Evolutionary conservation across 2,113 vertebrate species (phyloP).

Genomic region (Lasiurus cinereus): DNA sequence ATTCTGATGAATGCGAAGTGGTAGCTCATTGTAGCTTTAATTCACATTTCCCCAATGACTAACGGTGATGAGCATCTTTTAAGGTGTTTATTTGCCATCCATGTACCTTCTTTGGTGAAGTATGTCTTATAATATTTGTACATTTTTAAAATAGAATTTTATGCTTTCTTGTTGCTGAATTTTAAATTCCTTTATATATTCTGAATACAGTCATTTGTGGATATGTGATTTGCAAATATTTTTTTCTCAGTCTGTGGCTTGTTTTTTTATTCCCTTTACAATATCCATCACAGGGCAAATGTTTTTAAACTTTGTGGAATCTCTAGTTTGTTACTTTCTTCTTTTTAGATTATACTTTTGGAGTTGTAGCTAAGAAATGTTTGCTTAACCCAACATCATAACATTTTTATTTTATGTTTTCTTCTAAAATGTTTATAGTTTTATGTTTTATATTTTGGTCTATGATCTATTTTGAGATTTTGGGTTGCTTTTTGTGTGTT

Average conservation of each 20-base stretch:
- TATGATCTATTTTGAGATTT: conserved; percentile 32
- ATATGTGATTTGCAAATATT: not conserved
- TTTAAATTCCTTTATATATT: not conserved
- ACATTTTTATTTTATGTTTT: not conserved
- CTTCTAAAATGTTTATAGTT: not conserved
- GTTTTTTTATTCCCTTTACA: conserved; percentile 14
- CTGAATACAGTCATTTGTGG: not conserved
- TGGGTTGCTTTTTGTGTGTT: not conserved
- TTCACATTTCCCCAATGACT: not conserved
- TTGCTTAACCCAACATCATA: not conserved
- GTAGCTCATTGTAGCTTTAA: not conserved
- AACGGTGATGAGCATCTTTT: not conserved
- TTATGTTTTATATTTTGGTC: not conserved
- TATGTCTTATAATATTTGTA: not conserved
- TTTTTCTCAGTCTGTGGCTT: not conserved
- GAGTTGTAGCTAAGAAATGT: not conserved
- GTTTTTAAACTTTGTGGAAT: conserved; percentile 3
- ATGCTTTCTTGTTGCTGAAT: not conserved
- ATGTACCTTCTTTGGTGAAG: not conserved
- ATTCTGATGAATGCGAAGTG: not conserved
- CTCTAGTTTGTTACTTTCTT: not conserved
- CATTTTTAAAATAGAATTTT: not conserved
- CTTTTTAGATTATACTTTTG: not conserved
- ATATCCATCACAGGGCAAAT: not conserved
- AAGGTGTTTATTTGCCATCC: not conserved